Evolutionary conservation across 2,797 vertebrate genomes (phyloP).

Genomic region (Cirrhinus molitorella): DNA sequence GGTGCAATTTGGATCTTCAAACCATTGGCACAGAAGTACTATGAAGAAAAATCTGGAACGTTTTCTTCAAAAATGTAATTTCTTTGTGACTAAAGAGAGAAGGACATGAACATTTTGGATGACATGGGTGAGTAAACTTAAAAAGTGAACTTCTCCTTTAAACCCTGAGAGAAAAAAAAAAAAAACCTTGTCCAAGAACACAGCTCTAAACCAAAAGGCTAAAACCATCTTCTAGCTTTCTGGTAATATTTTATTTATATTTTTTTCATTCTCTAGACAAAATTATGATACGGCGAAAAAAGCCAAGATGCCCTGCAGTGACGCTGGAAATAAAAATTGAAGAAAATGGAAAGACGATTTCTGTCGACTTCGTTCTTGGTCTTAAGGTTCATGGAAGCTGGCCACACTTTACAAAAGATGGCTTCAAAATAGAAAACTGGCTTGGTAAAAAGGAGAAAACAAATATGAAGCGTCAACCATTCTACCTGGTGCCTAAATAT

Average conservation of each 20-base stretch:
- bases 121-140: no score
- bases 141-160: background rate
- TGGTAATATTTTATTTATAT: background rate
- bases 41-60: no score
- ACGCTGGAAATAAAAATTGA: constrained; percentile 74
- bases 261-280: constrained; percentile 37
- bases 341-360: constrained; percentile 70
- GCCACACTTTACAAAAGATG: constrained; percentile 72
- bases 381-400: constrained; percentile 75
- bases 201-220: background rate
- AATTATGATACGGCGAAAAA: constrained; percentile 71
- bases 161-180: background rate
- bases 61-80: no score
- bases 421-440: constrained; percentile 82
- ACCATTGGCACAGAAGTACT: no score
- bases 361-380: constrained; percentile 86
- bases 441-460: constrained; percentile 79
- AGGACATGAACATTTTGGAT: no score
- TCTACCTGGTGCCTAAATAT: constrained; percentile 88
- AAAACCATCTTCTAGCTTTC: background rate
- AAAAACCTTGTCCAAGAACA: background rate
- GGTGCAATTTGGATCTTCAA: no score
- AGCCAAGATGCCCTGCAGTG: constrained; percentile 83
- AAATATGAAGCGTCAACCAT: background rate
- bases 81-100: no score